These are phyloP conservation scores for Bimastos eiseni DNA, from an alignment of 2,888 invertebrate species.

Conservation along the genomic window DNA sequence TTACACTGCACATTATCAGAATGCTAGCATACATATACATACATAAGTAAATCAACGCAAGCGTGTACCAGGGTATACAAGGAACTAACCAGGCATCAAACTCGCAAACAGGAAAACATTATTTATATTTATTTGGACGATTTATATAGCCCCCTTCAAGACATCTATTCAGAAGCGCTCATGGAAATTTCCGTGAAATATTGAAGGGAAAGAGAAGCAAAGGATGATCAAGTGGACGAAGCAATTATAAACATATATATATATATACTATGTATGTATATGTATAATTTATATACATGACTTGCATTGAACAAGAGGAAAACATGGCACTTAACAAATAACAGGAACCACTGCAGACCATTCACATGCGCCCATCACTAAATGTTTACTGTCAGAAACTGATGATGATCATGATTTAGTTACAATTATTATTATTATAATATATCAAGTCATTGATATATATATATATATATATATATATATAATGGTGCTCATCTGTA, in stretches of 20 bases:
- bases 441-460: no score
- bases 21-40: conserved; percentile 26
- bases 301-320: background rate
- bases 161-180: no score
- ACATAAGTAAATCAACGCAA: conserved; percentile 20
- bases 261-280: no score
- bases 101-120: background rate
- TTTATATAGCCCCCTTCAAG: no score
- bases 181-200: background rate
- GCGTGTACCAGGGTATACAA: background rate
- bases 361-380: background rate
- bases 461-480: background rate
- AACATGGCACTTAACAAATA: background rate
- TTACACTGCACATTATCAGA: background rate
- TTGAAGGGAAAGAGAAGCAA: background rate
- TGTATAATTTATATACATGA: background rate
- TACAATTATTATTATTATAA: background rate
- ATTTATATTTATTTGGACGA: no score
- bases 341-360: background rate
- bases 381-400: background rate
- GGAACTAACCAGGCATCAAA: background rate
- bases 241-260: background rate
- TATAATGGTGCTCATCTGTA: background rate
- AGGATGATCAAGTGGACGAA: background rate
- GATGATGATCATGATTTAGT: background rate